phyloP scores from a whole-genome alignment of 2,797 vertebrate species.

The Pelodytes ibericus region DNA sequence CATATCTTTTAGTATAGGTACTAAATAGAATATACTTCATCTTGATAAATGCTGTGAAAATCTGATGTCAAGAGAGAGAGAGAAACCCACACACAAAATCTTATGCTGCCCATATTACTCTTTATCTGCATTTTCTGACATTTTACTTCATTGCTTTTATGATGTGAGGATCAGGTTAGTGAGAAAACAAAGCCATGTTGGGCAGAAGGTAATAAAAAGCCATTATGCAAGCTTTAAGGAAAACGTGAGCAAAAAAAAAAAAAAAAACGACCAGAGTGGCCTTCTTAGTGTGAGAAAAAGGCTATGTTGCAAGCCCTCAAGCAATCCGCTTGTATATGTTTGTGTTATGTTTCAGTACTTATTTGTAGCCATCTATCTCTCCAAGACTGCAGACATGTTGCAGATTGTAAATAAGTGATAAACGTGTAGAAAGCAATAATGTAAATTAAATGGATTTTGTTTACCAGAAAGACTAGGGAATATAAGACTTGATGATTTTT shows the following conservation, averaged over 20 bases:
- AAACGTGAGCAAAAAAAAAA: neutral
- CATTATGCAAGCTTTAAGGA: neutral
- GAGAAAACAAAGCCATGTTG: neutral
- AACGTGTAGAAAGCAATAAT: too few species aligned
- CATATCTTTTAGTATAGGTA: neutral
- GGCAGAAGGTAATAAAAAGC: neutral
- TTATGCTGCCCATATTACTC: neutral
- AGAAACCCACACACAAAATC: neutral
- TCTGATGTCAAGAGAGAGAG: neutral
- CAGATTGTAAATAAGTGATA: too few species aligned
- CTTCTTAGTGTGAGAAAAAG: neutral
- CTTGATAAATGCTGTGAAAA: neutral
- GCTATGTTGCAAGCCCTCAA: too few species aligned
- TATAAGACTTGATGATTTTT: too few species aligned
- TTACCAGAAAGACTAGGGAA: too few species aligned
- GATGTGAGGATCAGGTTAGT: neutral
- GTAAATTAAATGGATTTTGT: too few species aligned
- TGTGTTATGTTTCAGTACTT: too few species aligned
- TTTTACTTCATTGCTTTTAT: neutral
- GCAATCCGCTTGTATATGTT: too few species aligned
- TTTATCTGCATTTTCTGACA: neutral
- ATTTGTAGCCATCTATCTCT: too few species aligned
- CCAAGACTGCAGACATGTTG: too few species aligned
- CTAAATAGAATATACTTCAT: neutral
- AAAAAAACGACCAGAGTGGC: neutral